Percentiles rank a stretch among this genome's conserved stretches.
Conservation (phyloP, 2,797 vertebrate genomes). For the Todus mexicanus region DNA sequence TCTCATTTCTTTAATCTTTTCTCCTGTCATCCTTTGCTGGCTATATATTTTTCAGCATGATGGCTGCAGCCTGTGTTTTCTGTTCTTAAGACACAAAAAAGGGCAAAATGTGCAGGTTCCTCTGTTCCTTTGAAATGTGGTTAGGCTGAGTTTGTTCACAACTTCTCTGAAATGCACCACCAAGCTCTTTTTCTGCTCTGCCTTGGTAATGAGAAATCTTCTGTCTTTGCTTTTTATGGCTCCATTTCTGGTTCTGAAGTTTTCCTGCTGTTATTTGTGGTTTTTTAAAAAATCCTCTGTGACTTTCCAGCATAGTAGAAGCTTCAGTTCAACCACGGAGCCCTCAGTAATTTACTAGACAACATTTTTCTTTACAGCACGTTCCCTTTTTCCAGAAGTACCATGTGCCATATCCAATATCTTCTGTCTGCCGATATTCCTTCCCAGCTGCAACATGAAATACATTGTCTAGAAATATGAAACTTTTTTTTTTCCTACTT, state of each 20-base stretch:
- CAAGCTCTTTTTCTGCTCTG: neutral
- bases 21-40: neutral
- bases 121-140: neutral
- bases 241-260: neutral
- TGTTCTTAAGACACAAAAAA: neutral
- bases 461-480: neutral
- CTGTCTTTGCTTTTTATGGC: neutral
- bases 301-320: neutral
- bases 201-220: neutral
- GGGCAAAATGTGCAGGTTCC: neutral
- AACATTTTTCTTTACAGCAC: neutral
- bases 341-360: neutral
- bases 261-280: neutral
- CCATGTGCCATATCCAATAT: neutral
- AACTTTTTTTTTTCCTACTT: neutral
- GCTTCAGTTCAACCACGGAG: neutral
- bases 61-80: neutral
- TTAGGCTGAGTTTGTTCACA: neutral
- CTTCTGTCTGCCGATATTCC: neutral
- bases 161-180: neutral
- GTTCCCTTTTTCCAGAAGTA: neutral
- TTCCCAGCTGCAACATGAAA: neutral
- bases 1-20: neutral
- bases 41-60: neutral
- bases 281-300: neutral